Conservation (phyloP, 2,113 vertebrate species). For the Austrofundulus limnaeus region DNA sequence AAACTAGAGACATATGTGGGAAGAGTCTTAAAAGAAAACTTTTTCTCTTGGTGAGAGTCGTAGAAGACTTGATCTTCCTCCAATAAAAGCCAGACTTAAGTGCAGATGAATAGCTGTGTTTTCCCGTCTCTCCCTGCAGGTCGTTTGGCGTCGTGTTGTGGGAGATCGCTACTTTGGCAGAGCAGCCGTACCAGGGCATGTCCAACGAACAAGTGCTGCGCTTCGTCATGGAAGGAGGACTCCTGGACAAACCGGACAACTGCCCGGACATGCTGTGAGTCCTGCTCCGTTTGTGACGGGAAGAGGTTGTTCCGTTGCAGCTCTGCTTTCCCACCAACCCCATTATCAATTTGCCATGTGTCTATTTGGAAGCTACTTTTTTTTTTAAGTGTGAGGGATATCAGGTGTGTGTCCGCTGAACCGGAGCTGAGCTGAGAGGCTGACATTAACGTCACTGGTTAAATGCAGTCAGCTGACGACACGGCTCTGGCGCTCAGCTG, state of each 20-base stretch:
- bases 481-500: slow-evolving; percentile 51
- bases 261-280: slow-evolving; percentile 97
- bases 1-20: too few species aligned
- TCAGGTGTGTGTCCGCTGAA: slow-evolving; percentile 50
- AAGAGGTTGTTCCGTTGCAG: slow-evolving; percentile 33
- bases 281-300: neutral
- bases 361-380: slow-evolving; percentile 65
- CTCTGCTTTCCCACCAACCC: neutral
- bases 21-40: too few species aligned
- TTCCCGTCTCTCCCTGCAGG: slow-evolving; percentile 72
- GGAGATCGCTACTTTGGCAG: slow-evolving; percentile 95
- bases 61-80: neutral
- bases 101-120: neutral
- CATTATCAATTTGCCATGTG: slow-evolving; percentile 23
- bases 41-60: neutral
- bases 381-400: slow-evolving; percentile 47
- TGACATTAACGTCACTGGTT: slow-evolving; percentile 75
- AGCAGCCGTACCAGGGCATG: slow-evolving; percentile 98
- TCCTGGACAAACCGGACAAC: slow-evolving; percentile 96
- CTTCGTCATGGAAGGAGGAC: slow-evolving; percentile 98
- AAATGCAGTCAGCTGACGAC: slow-evolving; percentile 71
- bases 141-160: slow-evolving; percentile 97
- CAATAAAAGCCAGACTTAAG: neutral
- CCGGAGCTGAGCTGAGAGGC: slow-evolving; percentile 42
- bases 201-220: slow-evolving; percentile 98